Conservation (phyloP, 2,888 invertebrate genomes). For the Drosophila fungiperda region DNA sequence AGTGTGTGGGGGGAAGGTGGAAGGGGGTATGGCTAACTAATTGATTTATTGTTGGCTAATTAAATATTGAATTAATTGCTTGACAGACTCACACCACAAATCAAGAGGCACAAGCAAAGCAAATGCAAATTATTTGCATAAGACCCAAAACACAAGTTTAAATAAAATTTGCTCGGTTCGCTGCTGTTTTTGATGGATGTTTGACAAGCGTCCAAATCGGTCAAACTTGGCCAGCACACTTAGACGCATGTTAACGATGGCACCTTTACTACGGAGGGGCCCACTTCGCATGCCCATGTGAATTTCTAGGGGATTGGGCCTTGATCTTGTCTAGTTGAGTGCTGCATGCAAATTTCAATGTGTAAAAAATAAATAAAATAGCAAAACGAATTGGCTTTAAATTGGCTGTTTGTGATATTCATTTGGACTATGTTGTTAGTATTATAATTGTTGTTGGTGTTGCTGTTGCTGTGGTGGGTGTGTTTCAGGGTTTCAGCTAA, state of each 20-base stretch:
- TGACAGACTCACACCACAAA: constrained; percentile 37
- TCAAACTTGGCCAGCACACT: constrained; percentile 44
- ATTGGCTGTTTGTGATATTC: constrained; percentile 68
- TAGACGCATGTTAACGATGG: constrained; percentile 48
- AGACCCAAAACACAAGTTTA: constrained; percentile 30
- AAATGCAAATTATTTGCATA: constrained; percentile 69
- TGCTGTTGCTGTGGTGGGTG: constrained; percentile 59
- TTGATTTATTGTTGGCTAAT: constrained; percentile 80
- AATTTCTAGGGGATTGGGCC: constrained; percentile 38
- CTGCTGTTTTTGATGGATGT: constrained; percentile 64
- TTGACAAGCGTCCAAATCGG: constrained; percentile 66
- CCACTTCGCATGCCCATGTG: constrained; percentile 44
- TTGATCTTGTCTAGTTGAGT: constrained; percentile 67
- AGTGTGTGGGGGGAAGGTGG: background rate
- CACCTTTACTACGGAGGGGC: background rate
- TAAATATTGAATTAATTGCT: constrained; percentile 78
- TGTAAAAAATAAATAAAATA: constrained; percentile 27
- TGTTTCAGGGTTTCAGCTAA: constrained; percentile 69
- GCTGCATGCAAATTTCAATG: constrained; percentile 59
- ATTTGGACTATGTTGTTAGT: constrained; percentile 48
- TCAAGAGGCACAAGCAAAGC: constrained; percentile 38
- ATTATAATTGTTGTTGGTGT: constrained; percentile 14
- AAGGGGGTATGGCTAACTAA: constrained; percentile 55
- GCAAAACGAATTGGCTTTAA: constrained; percentile 52
- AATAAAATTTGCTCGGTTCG: constrained; percentile 38